Evolutionary conservation across 1,140 invertebrate genomes (phyloP).

Genomic region (Nebria ingens): DNA sequence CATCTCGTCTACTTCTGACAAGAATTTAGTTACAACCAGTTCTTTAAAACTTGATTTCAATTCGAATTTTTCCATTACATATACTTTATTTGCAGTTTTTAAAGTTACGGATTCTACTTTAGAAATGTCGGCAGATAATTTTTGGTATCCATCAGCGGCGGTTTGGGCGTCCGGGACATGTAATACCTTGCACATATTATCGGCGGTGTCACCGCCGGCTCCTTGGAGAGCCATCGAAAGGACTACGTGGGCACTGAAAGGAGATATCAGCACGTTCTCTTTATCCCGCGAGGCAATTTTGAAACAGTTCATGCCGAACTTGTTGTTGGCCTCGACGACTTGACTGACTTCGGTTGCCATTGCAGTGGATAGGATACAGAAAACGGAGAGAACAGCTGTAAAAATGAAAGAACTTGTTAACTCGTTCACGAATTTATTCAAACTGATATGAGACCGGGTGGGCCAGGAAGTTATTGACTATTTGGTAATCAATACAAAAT

Average conservation of each 20-base stretch:
- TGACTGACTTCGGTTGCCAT: background rate
- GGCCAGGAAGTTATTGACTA: no score
- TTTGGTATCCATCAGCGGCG: conserved; percentile 30
- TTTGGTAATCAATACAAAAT: no score
- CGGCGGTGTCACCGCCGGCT: conserved; percentile 41
- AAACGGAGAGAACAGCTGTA: background rate
- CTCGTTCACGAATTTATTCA: no score
- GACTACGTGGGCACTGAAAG: conserved; percentile 36
- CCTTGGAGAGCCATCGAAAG: conserved; percentile 40
- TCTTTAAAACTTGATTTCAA: conserved; percentile 39
- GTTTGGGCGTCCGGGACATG: conserved; percentile 18
- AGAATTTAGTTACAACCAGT: conserved; percentile 36
- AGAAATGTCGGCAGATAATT: conserved; percentile 31
- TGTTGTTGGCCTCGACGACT: conserved; percentile 20
- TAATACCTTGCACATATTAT: conserved; percentile 36
- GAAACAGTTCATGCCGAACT: conserved; percentile 23
- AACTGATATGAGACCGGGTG: no score
- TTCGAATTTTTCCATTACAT: conserved; percentile 38
- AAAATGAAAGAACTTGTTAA: no score
- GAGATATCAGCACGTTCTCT: conserved; percentile 37
- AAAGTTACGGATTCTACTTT: conserved; percentile 39
- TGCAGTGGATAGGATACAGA: background rate
- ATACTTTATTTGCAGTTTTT: conserved; percentile 53
- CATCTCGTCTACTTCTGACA: conserved; percentile 40
- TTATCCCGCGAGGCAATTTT: conserved; percentile 18